phyloP scores from a whole-genome alignment of 2,888 invertebrate species.

The Lapara coniferarum region DNA sequence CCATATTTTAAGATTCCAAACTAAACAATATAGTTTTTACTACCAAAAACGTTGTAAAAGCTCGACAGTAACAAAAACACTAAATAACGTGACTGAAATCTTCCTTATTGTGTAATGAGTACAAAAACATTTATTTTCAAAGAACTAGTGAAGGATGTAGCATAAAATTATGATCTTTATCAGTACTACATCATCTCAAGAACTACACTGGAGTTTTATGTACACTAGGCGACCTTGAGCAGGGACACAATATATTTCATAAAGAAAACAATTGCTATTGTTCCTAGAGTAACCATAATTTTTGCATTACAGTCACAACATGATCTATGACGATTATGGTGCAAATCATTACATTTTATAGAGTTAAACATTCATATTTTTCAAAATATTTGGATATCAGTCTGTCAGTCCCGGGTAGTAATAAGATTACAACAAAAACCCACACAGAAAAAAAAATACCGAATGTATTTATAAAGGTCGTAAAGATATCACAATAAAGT shows the following conservation, averaged over 20 bases:
- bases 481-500: no score
- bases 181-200: conserved; percentile 5
- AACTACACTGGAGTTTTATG: conserved; percentile 6
- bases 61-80: neutral
- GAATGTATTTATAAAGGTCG: no score
- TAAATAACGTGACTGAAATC: neutral
- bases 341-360: no score
- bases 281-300: conserved; percentile 6
- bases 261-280: conserved; percentile 20
- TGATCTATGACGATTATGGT: neutral
- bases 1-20: no score
- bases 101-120: neutral
- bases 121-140: neutral
- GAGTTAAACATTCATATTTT: no score
- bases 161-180: conserved; percentile 1
- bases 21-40: no score
- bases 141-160: conserved; percentile 1
- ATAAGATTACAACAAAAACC: no score
- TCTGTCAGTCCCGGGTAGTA: no score
- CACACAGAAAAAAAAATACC: no score
- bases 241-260: conserved; percentile 7
- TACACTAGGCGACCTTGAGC: conserved; percentile 12
- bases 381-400: no score
- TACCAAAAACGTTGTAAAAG: no score
- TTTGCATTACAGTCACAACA: neutral